A percentile compares a stretch with the other conserved stretches of the same genome.
Evolutionary conservation across 2,797 vertebrate species (phyloP).

Genomic region (Lithobates pipiens): DNA sequence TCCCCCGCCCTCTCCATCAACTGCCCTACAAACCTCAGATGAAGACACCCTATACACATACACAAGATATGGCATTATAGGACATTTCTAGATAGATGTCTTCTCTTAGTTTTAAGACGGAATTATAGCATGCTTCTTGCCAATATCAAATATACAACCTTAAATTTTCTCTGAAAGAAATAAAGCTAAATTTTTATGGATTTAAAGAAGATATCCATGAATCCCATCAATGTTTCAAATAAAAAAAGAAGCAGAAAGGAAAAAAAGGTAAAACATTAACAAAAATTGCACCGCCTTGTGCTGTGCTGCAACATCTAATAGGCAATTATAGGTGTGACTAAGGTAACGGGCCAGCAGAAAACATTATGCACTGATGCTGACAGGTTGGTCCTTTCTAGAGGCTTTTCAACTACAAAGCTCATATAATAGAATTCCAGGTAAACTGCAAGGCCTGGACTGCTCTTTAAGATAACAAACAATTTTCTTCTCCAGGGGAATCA

Average conservation of each 20-base stretch:
- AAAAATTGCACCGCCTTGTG: neutral
- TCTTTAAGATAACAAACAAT: slow-evolving; percentile 27
- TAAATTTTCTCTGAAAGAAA: neutral
- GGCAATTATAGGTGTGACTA: slow-evolving; percentile 35
- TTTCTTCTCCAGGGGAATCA: slow-evolving; percentile 36
- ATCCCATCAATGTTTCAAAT: neutral
- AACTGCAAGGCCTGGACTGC: slow-evolving; percentile 40
- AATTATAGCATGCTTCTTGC: neutral
- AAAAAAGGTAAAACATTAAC: neutral
- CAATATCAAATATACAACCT: slow-evolving; percentile 11
- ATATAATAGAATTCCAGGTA: slow-evolving; percentile 34
- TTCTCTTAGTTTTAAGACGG: too few relatives aligned
- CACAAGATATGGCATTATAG: too few relatives aligned
- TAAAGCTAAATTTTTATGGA: neutral
- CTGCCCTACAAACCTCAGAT: too few relatives aligned
- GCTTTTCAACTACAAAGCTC: slow-evolving; percentile 53
- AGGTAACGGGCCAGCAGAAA: slow-evolving; percentile 5
- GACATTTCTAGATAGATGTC: too few relatives aligned
- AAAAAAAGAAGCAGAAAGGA: neutral
- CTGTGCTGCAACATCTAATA: slow-evolving; percentile 48
- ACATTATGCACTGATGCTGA: slow-evolving; percentile 43
- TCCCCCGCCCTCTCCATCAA: too few relatives aligned
- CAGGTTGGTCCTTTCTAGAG: slow-evolving; percentile 39
- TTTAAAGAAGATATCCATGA: slow-evolving; percentile 8
- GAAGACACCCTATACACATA: too few relatives aligned